Evolutionary conservation across 2,797 vertebrate species (phyloP).

Genomic region (Furcifer pardalis): DNA sequence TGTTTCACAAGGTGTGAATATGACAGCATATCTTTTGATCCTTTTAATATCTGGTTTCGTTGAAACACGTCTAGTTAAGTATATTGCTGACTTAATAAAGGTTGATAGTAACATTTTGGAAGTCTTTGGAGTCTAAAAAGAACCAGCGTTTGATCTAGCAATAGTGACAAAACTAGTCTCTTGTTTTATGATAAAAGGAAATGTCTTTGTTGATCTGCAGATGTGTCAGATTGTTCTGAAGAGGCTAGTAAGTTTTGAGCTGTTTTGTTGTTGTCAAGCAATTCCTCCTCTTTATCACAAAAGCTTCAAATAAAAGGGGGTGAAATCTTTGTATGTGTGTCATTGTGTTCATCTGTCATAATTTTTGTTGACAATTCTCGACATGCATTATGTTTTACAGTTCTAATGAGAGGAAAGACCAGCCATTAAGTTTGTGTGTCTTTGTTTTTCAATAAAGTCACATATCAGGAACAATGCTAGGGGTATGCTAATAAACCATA

Average conservation of each 20-base stretch:
- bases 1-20: conserved; percentile 37
- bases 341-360: conserved; percentile 75
- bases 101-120: conserved; percentile 63
- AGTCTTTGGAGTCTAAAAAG: conserved; percentile 58
- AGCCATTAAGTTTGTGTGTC: conserved; percentile 79
- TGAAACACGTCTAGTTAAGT: conserved; percentile 49
- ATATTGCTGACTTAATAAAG: conserved; percentile 59
- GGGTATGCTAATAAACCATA: conserved; percentile 82
- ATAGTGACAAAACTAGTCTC: conserved; percentile 63
- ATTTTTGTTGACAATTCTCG: conserved; percentile 73
- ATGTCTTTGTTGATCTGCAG: conserved; percentile 61
- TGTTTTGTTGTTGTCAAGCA: conserved; percentile 69
- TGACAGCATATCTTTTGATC: conserved; percentile 42
- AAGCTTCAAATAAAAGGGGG: conserved; percentile 50
- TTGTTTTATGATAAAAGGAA: conserved; percentile 65
- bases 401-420: conserved; percentile 80
- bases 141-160: conserved; percentile 65
- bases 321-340: conserved; percentile 43
- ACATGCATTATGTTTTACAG: conserved; percentile 70
- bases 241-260: conserved; percentile 65
- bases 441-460: conserved; percentile 81
- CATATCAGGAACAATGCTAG: conserved; percentile 78
- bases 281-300: conserved; percentile 69
- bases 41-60: conserved; percentile 52
- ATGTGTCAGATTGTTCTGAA: conserved; percentile 68